A percentile compares a stretch with the other conserved stretches of the same genome.
phyloP scores from a whole-genome alignment of 37 sponge, comb jelly and placozoan species.

The Geodia barretti region DNA sequence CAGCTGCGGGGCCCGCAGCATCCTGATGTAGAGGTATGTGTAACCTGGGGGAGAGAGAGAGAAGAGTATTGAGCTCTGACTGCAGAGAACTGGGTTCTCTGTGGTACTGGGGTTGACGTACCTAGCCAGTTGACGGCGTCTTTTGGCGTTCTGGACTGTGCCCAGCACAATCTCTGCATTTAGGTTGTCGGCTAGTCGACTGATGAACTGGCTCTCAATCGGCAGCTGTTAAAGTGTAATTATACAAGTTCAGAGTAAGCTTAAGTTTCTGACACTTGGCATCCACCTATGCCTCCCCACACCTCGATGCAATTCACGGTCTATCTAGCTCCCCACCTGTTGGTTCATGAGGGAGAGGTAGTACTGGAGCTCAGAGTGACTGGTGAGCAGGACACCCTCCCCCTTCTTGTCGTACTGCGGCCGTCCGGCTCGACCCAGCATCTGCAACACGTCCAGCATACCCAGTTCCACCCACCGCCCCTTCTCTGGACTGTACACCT shows the following conservation, averaged over 20 bases:
- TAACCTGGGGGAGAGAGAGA: slow-evolving; percentile 61
- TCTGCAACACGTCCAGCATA: slow-evolving; percentile 96
- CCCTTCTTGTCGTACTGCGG: slow-evolving; percentile 97
- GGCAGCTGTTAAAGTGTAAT: slow-evolving; percentile 76
- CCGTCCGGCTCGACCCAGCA: slow-evolving; percentile 97
- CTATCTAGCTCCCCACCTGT: slow-evolving; percentile 50
- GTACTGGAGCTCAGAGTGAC: slow-evolving; percentile 95
- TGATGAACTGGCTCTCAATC: slow-evolving; percentile 96
- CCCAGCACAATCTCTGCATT: slow-evolving; percentile 99
- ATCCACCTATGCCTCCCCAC: neutral
- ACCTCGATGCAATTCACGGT: neutral
- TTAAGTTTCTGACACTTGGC: neutral
- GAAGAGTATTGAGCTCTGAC: neutral
- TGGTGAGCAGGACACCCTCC: slow-evolving; percentile 93
- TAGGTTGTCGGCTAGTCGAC: slow-evolving; percentile 87
- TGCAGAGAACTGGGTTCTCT: no score
- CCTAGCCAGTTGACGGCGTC: slow-evolving; percentile 97
- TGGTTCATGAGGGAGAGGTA: slow-evolving; percentile 98
- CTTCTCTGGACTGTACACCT: slow-evolving; percentile 96
- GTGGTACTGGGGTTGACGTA: slow-evolving; percentile 25
- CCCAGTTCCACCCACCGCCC: slow-evolving; percentile 98
- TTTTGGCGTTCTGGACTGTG: slow-evolving; percentile 89
- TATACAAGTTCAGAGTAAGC: neutral
- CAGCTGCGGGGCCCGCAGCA: slow-evolving; percentile 89
- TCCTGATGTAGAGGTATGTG: slow-evolving; percentile 96